Evolutionary conservation across 2,797 vertebrate species (phyloP), one percentile per base, ranked within the genome.

Genomic region (Tapirus indicus): DNA sequence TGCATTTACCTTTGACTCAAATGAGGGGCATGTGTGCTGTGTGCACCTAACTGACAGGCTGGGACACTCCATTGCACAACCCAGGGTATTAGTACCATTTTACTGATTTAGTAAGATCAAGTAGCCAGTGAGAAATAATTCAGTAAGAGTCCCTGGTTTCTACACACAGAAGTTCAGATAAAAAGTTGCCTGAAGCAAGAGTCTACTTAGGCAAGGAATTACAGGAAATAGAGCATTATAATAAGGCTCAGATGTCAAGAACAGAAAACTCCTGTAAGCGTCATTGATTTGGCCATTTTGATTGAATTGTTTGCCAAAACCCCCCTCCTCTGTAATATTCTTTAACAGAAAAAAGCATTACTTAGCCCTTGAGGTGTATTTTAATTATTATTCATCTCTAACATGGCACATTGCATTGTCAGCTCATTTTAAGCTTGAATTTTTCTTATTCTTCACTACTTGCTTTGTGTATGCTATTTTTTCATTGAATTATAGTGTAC

Each of bases 211-310:
- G 35, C 27, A 92, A 93, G 82, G 56, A 97, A 89, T 95, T 54
- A 75, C 64, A 94, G 86, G 84, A 98, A 96, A 80, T 83, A 95
- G 66, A 93, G 27, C 87, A 92, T 97, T 91, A 69, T 94, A 95
- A 78, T 85, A 47, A 66, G 25, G n/a, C 60, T 94, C 47, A 62
- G 27, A 79, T 92, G 58, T 94, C 78, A 86, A 83, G 85, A 95
- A 89, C 25, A 93, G 69, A 25, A 95, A 96, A 83, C 44, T 86
- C 23, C 20, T 77, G 4, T 84, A 90, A 83, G n/a, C n/a, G 60
- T 97, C 78, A 68, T 41, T 83, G 56, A 94, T 92, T 80, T 96
- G 62, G n/a, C 21, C 38, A 86, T 95, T 94, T 94, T 84, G 27
- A 96, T 82, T 66, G 47, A 89, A n/a, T 89, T 87, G 74, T 91